Percentiles rank a stretch among this genome's conserved stretches.
phyloP scores from a whole-genome alignment of 2,888 invertebrate genomes.

The Sturmia bella region DNA sequence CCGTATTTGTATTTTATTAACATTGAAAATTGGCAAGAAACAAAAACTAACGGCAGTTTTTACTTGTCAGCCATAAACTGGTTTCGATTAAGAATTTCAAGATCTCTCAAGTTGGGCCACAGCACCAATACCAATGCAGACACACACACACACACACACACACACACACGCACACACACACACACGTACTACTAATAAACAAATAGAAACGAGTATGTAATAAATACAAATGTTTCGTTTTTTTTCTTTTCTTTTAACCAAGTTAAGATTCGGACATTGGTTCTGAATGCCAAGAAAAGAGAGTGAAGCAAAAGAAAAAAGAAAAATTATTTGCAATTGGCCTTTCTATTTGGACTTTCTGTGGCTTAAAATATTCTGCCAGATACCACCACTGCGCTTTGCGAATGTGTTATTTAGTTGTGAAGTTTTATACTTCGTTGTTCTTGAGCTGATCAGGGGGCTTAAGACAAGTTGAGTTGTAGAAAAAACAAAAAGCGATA shows the following conservation, averaged over 20 bases:
- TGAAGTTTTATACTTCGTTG: background rate
- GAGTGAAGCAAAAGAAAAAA: background rate
- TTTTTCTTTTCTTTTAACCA: background rate
- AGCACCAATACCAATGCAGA: background rate
- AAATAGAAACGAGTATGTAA: slow-evolving; percentile 12
- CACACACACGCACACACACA: background rate
- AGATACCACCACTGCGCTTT: slow-evolving; percentile 5
- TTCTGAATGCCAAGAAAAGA: slow-evolving; percentile 3
- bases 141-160: background rate
- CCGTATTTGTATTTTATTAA: slow-evolving; percentile 21
- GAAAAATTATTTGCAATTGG: slow-evolving; percentile 4
- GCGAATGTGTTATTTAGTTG: background rate
- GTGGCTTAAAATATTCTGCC: slow-evolving; percentile 4
- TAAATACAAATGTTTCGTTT: slow-evolving; percentile 5
- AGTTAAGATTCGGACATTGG: slow-evolving; percentile 5
- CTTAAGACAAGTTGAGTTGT: slow-evolving; percentile 7
- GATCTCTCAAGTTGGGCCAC: slow-evolving; percentile 21
- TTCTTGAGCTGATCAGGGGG: slow-evolving; percentile 25
- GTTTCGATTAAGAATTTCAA: slow-evolving; percentile 36
- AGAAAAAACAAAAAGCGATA: background rate
- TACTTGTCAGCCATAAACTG: slow-evolving; percentile 50
- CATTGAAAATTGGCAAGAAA: slow-evolving; percentile 51
- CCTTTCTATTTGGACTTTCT: background rate
- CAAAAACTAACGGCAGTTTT: slow-evolving; percentile 54
- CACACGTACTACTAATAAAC: background rate